Conservation (phyloP, 1,140 invertebrate species). For the Monomorium pharaonis region DNA sequence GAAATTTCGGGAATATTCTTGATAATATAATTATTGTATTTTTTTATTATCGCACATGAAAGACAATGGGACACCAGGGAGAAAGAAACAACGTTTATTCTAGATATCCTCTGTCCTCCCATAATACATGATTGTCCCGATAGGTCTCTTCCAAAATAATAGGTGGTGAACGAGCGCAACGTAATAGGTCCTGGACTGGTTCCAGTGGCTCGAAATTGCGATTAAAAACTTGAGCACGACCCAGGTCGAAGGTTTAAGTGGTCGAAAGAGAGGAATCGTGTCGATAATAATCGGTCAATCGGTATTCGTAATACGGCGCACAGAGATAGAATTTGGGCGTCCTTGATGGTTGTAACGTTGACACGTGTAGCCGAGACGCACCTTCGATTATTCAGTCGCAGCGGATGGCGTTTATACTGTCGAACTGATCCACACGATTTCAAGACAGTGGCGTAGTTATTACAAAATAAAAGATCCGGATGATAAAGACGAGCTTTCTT, state of each 20-base stretch:
- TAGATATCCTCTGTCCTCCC: neutral
- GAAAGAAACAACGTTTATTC: neutral
- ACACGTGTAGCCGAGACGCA: constrained; percentile 27
- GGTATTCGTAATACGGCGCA: constrained; percentile 26
- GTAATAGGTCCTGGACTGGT: neutral
- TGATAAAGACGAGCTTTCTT: neutral
- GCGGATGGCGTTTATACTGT: constrained; percentile 32
- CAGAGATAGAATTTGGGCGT: constrained; percentile 23
- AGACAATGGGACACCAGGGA: neutral
- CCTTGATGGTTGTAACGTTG: constrained; percentile 5
- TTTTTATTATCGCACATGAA: neutral
- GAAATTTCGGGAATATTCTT: neutral
- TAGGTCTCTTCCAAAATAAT: constrained; percentile 25
- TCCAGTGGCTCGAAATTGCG: neutral
- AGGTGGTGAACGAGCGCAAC: neutral
- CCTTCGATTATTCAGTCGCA: constrained; percentile 43
- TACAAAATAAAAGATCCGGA: too few species aligned
- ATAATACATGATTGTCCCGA: neutral
- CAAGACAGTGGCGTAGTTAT: neutral
- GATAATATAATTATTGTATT: neutral
- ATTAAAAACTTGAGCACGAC: constrained; percentile 1
- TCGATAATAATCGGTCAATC: constrained; percentile 34
- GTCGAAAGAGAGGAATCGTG: constrained; percentile 15
- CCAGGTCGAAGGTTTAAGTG: constrained; percentile 8
- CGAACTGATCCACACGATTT: constrained; percentile 6